Evolutionary conservation across 2,888 invertebrate genomes (phyloP).

Genomic region (Lottia scabra): DNA sequence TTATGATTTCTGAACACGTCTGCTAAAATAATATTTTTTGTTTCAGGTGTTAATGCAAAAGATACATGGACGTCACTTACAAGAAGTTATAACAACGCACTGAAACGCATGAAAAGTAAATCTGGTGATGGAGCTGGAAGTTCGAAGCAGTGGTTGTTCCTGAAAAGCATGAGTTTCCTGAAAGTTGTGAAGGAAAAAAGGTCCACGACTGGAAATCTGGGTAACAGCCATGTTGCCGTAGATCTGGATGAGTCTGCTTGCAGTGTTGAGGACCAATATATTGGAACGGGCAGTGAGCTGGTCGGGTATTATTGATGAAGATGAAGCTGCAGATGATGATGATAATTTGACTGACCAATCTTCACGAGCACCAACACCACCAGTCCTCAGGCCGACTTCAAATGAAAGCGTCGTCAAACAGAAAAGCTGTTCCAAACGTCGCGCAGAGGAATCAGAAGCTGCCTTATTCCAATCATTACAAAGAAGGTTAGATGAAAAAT

Average conservation of each 20-base stretch:
- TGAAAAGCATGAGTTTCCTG: constrained; percentile 13
- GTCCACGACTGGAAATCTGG: constrained; percentile 12
- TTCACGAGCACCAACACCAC: constrained; percentile 10
- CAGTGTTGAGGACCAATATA: background rate
- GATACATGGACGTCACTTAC: constrained; percentile 13
- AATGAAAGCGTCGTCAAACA: constrained; percentile 9
- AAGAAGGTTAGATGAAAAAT: background rate
- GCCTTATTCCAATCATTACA: background rate
- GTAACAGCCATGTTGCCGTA: constrained; percentile 7
- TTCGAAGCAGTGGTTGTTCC: constrained; percentile 11
- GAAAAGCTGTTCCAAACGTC: constrained; percentile 16
- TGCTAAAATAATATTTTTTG: constrained; percentile 10
- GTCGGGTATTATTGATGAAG: constrained; percentile 14
- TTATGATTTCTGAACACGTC: constrained; percentile 10
- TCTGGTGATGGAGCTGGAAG: constrained; percentile 11
- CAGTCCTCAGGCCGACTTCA: constrained; percentile 11
- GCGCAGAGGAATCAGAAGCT: constrained; percentile 9
- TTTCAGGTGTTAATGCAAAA: constrained; percentile 10
- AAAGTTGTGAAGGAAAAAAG: constrained; percentile 14
- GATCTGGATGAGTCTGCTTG: constrained; percentile 6
- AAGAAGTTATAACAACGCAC: constrained; percentile 13
- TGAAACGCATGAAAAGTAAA: constrained; percentile 13
- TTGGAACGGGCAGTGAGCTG: constrained; percentile 14
- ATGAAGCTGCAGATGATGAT: constrained; percentile 4
- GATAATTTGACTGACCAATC: constrained; percentile 12